These are phyloP conservation scores for Psephotus haematonotus DNA, from an alignment of 2,113 vertebrate species.

Conservation along the genomic window DNA sequence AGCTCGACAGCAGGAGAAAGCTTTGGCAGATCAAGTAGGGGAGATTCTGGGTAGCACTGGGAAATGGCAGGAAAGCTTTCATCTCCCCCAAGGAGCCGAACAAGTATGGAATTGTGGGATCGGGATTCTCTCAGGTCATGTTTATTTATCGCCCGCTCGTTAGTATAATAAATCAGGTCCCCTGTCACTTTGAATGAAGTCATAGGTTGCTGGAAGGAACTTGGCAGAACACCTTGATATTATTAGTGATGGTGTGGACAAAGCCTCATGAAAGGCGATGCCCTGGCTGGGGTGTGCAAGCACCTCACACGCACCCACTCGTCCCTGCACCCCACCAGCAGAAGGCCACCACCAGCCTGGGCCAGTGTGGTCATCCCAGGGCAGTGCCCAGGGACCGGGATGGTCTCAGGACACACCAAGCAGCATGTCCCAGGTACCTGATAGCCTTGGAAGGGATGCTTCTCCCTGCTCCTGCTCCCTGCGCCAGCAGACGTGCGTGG, in stretches of 20 bases:
- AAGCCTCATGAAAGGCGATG: conserved; percentile 54
- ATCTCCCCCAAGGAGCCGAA: conserved; percentile 48
- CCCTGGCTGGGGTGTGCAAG: neutral
- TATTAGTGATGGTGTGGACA: conserved; percentile 48
- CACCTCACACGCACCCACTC: neutral
- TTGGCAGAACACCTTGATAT: conserved; percentile 75
- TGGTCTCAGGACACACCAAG: neutral
- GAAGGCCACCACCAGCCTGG: fast-evolving
- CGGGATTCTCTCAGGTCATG: conserved; percentile 57
- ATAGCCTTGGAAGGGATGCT: neutral
- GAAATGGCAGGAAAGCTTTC: conserved; percentile 63
- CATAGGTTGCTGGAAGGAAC: conserved; percentile 47
- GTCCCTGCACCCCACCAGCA: fast-evolving
- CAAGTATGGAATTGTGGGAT: conserved; percentile 57
- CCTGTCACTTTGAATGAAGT: conserved; percentile 67
- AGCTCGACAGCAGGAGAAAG: conserved; percentile 59
- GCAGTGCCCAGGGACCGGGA: neutral
- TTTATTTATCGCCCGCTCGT: conserved; percentile 54
- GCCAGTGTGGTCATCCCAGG: neutral
- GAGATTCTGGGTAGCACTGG: conserved; percentile 50
- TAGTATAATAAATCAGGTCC: conserved; percentile 70
- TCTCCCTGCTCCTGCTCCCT: neutral
- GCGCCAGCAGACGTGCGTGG: fast-evolving
- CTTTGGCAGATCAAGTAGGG: conserved; percentile 55
- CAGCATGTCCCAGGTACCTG: neutral